phyloP scores from a whole-genome alignment of 2,797 vertebrate species.

The Sebastes steindachneri region DNA sequence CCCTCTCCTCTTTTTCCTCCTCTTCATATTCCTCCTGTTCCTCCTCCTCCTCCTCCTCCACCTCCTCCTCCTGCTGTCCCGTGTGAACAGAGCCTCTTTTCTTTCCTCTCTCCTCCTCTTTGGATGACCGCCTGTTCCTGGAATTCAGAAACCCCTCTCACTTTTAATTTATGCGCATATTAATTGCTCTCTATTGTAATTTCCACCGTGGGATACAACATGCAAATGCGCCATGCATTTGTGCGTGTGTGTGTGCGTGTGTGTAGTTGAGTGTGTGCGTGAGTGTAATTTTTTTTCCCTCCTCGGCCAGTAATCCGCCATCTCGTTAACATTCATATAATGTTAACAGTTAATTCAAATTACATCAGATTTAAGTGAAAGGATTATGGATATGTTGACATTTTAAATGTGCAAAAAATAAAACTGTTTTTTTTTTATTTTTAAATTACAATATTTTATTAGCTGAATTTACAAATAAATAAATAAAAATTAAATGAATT shows the following conservation, averaged over 20 bases:
- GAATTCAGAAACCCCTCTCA: conserved; percentile 80
- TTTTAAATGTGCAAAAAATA: not conserved
- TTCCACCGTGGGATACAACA: conserved; percentile 86
- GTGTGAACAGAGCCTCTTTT: conserved; percentile 83
- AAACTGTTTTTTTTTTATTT: not conserved
- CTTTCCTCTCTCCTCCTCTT: conserved; percentile 70
- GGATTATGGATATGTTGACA: not conserved
- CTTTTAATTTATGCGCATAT: conserved; percentile 90
- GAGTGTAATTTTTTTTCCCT: not conserved
- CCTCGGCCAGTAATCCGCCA: conserved; percentile 14
- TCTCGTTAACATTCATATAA: conserved; percentile 10
- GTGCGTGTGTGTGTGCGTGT: conserved; percentile 1
- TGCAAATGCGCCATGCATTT: conserved; percentile 81
- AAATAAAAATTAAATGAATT: not conserved
- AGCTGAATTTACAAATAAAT: not conserved
- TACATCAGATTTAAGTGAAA: not conserved
- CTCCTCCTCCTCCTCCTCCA: conserved; percentile 44
- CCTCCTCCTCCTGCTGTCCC: conserved; percentile 63
- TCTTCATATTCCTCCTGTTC: not conserved
- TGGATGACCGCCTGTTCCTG: conserved; percentile 80
- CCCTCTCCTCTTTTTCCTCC: not conserved
- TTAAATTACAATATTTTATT: not conserved
- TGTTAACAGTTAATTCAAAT: conserved; percentile 11
- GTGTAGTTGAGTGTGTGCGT: not conserved
- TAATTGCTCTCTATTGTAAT: conserved; percentile 87